A percentile compares a stretch with the other conserved stretches of the same genome.
Evolutionary conservation across 2,797 vertebrate species (phyloP).

Genomic region (Leptoclinus maculatus): DNA sequence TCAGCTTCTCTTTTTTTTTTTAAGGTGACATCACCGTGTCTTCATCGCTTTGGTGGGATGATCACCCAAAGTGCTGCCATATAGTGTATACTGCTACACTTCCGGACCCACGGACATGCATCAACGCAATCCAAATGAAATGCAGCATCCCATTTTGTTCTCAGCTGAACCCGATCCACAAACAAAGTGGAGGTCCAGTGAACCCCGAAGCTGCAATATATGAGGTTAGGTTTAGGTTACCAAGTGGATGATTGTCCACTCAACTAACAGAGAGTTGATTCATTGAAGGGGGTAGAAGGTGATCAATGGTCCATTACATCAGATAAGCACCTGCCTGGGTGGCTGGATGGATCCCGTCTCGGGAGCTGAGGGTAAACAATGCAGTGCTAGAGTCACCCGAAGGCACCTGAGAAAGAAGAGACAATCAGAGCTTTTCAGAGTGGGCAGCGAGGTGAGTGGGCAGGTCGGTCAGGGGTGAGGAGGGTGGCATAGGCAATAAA

Average conservation of each 20-base stretch:
- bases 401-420: slow-evolving; percentile 48
- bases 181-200: slow-evolving; percentile 51
- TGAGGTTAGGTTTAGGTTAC: slow-evolving; percentile 73
- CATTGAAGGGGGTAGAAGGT: slow-evolving; percentile 74
- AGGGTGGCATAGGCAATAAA: slow-evolving; percentile 62
- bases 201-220: slow-evolving; percentile 59
- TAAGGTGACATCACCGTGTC: slow-evolving; percentile 41
- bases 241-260: slow-evolving; percentile 66
- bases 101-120: slow-evolving; percentile 28
- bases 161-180: slow-evolving; percentile 38
- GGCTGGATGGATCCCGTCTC: slow-evolving; percentile 65
- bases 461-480: slow-evolving; percentile 42
- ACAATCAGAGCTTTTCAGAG: slow-evolving; percentile 80
- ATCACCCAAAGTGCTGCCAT: slow-evolving; percentile 16
- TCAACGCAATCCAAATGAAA: slow-evolving; percentile 44
- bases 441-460: slow-evolving; percentile 56
- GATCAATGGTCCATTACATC: slow-evolving; percentile 84
- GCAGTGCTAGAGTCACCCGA: slow-evolving; percentile 68
- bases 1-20: slow-evolving; percentile 56
- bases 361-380: slow-evolving; percentile 73
- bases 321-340: slow-evolving; percentile 81
- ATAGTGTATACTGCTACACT: neutral
- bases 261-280: slow-evolving; percentile 75
- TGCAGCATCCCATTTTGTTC: slow-evolving; percentile 44
- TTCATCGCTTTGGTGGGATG: neutral